Percentiles rank a stretch among this genome's conserved stretches.
These are phyloP conservation scores for Araneus ventricosus DNA, from an alignment of 1,140 invertebrate genomes.

Conservation along the genomic window DNA sequence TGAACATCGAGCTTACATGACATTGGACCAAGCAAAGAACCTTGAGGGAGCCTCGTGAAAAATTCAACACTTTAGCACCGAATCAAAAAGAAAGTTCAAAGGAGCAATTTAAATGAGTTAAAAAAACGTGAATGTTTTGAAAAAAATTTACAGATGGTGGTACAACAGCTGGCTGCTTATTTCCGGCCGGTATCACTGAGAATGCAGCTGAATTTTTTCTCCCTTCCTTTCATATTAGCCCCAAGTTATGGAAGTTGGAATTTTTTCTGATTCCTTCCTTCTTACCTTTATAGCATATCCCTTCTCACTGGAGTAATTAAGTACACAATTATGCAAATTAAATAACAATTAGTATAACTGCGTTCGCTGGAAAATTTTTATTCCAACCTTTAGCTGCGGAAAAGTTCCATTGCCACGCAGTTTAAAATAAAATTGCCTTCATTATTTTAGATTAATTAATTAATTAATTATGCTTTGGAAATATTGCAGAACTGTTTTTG, in stretches of 20 bases:
- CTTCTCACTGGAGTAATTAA: constrained; percentile 73
- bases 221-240: constrained; percentile 62
- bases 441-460: constrained; percentile 76
- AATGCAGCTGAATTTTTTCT: constrained; percentile 58
- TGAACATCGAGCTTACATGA: neutral
- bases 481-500: constrained; percentile 69
- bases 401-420: constrained; percentile 60
- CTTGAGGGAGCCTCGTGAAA: neutral
- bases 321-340: constrained; percentile 76
- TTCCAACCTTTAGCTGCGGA: constrained; percentile 25
- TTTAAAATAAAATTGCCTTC: constrained; percentile 75
- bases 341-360: constrained; percentile 76
- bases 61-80: constrained; percentile 56
- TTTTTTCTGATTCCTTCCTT: constrained; percentile 60
- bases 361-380: constrained; percentile 58
- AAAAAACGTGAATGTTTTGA: constrained; percentile 53
- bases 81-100: constrained; percentile 59
- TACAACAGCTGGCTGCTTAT: constrained; percentile 62
- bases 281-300: constrained; percentile 62
- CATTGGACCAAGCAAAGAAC: neutral
- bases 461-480: constrained; percentile 75
- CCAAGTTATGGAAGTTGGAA: constrained; percentile 69
- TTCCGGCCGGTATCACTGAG: constrained; percentile 52
- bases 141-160: constrained; percentile 68
- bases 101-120: constrained; percentile 40